Percentiles rank a stretch among this genome's conserved stretches.
Evolutionary conservation across 2,888 invertebrate species (phyloP).

Genomic region (Melanargia galathea): DNA sequence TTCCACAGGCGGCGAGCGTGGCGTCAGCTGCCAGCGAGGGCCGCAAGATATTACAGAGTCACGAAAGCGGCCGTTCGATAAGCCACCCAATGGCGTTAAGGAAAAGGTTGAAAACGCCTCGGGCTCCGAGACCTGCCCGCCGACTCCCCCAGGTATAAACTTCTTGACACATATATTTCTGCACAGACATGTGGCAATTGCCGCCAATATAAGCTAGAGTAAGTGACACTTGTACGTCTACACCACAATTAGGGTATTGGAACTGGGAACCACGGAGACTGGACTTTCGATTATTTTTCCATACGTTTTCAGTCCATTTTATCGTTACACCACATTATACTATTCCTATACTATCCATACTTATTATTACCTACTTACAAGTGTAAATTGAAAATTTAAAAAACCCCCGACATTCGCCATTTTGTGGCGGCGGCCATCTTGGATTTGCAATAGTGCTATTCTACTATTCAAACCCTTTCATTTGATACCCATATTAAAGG

Average conservation of each 20-base stretch:
- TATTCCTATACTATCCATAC: too few species aligned
- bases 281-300: slow-evolving; percentile 6
- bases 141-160: slow-evolving; percentile 81
- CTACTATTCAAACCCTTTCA: too few species aligned
- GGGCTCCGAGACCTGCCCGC: slow-evolving; percentile 68
- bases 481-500: too few species aligned
- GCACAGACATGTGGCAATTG: slow-evolving; percentile 40
- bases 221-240: slow-evolving; percentile 25
- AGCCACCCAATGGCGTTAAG: slow-evolving; percentile 76
- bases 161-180: slow-evolving; percentile 45
- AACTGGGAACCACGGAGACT: neutral
- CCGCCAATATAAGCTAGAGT: slow-evolving; percentile 38
- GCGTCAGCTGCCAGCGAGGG: slow-evolving; percentile 81
- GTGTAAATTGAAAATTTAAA: too few species aligned
- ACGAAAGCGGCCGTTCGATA: slow-evolving; percentile 72
- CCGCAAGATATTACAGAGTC: slow-evolving; percentile 71
- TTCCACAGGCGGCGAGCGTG: slow-evolving; percentile 79
- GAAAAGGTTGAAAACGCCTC: slow-evolving; percentile 66
- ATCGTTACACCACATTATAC: neutral
- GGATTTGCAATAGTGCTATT: too few species aligned
- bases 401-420: too few species aligned
- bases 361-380: too few species aligned
- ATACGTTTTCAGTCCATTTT: neutral
- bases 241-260: slow-evolving; percentile 30
- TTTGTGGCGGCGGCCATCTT: too few species aligned